phyloP scores from a whole-genome alignment of 2,113 vertebrate genomes.

The Brachionichthys hirsutus region DNA sequence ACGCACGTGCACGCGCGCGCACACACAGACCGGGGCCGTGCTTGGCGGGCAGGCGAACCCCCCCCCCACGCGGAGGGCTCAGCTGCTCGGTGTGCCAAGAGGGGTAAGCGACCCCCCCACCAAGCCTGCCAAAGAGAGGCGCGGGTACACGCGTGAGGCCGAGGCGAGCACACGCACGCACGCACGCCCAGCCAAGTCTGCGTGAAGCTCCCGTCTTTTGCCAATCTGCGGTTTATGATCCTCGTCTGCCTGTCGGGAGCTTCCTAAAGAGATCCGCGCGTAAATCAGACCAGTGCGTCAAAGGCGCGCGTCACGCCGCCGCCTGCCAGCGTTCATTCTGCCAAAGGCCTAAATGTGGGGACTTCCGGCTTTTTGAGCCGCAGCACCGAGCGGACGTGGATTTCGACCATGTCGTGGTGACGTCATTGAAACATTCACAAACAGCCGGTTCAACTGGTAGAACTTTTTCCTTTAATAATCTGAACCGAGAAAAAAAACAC shows the following conservation, averaged over 20 bases:
- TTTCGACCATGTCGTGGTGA: slow-evolving; percentile 60
- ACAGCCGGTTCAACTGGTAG: slow-evolving; percentile 70
- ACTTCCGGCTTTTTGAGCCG: slow-evolving; percentile 1
- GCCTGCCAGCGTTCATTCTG: too few relatives aligned
- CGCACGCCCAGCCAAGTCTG: slow-evolving; percentile 20
- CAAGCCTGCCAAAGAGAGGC: slow-evolving; percentile 66
- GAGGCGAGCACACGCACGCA: slow-evolving; percentile 5
- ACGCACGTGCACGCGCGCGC: slow-evolving; percentile 38
- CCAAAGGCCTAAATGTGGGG: background rate
- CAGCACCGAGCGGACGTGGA: slow-evolving; percentile 13
- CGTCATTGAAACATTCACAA: slow-evolving; percentile 26
- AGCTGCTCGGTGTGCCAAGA: slow-evolving; percentile 72
- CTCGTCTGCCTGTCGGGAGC: slow-evolving; percentile 58
- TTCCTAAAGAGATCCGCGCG: slow-evolving; percentile 59
- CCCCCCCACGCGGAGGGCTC: slow-evolving; percentile 72
- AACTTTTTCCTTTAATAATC: slow-evolving; percentile 90
- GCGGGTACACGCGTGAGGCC: slow-evolving; percentile 48
- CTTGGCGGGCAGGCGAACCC: slow-evolving; percentile 72
- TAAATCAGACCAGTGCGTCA: slow-evolving; percentile 26
- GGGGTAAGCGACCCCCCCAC: slow-evolving; percentile 65
- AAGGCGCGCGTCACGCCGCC: slow-evolving; percentile 9
- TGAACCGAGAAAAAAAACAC: slow-evolving; percentile 83
- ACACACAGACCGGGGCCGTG: slow-evolving; percentile 63
- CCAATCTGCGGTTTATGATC: slow-evolving; percentile 65
- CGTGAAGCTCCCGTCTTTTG: slow-evolving; percentile 26